These are phyloP conservation scores for Pluvianellus socialis DNA, from an alignment of 2,113 vertebrate species.

Conservation along the genomic window DNA sequence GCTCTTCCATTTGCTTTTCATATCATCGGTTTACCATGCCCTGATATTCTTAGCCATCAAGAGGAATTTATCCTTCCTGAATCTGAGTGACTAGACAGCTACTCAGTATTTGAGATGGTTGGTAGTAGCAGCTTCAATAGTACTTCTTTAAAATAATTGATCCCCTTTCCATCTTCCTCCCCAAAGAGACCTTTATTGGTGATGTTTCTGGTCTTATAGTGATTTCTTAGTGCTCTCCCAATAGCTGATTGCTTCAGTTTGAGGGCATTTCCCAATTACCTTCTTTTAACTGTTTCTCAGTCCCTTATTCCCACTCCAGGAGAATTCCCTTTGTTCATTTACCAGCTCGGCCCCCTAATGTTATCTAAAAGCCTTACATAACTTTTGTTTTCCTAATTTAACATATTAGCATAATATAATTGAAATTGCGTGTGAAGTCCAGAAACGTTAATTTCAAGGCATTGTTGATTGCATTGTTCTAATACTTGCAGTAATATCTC, in stretches of 20 bases:
- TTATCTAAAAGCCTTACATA: constrained; percentile 5
- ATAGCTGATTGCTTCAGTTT: background rate
- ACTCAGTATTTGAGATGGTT: background rate
- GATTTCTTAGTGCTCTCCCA: background rate
- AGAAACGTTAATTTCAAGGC: constrained; percentile 37
- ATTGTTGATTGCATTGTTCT: constrained; percentile 37
- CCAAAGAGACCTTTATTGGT: background rate
- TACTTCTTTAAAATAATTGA: background rate
- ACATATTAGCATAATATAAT: constrained; percentile 51
- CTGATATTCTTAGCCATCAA: background rate
- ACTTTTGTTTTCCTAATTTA: constrained; percentile 28
- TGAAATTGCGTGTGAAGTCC: constrained; percentile 31
- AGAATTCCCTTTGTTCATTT: constrained; percentile 15
- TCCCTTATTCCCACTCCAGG: background rate
- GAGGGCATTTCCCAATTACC: background rate
- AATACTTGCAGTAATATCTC: background rate
- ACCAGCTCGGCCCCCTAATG: background rate
- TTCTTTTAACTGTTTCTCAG: background rate
- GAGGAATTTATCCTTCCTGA: background rate
- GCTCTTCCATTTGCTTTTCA: background rate
- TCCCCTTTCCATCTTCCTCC: background rate
- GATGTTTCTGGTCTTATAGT: background rate
- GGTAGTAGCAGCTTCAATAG: background rate
- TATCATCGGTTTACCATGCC: background rate
- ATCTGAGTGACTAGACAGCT: background rate